Evolutionary conservation across 2,797 vertebrate species (phyloP), one percentile per base, ranked within the genome.

Genomic region (Sternotherus odoratus): DNA sequence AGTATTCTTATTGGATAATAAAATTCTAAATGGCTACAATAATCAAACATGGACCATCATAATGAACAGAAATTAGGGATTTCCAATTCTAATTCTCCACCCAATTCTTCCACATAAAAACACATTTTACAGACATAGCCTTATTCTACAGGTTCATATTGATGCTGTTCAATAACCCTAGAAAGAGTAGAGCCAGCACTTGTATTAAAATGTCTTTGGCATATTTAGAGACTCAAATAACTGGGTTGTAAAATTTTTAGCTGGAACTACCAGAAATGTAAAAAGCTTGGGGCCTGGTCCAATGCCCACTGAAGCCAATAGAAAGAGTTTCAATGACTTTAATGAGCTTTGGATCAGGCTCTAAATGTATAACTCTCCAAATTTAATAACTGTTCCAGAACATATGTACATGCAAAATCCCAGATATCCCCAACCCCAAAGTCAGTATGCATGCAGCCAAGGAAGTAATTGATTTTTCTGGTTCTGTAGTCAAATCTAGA

Each of bases 1-100:
- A 77, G 30, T 49, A 81, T 90, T 94, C 56, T 85, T 87, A 87
- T 26, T 79, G 78, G 81, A 77, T 92, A 95, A 85, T 93, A 96
- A 95, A 95, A 74, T 84, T 81, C 36, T 21, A 91, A 88, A 50
- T 16, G 80, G 7, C 86, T 93, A 78, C 66, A 95, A 93, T 80
- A 91, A 75, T 91, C 78, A 87, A 94, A 85, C 63, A 54, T 79
- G 19, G 4, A 80, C 72, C 54, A 85, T 26, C 12, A 79, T 24
- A 69, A 24, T 39, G 39, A 91, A 93, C 19, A 93, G 92, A 88
- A 91, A 91, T 30, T 11, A 72, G 48, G 74, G 74, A 10, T 54
- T 88, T 77, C n/a, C 15, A 84, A 15, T 72, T 69, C 33, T 24
- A 86, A 66, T 13, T 95, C 66, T 57, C 5, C 30, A 39, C 7